phyloP scores from a whole-genome alignment of 2,797 vertebrate species.

The Pagetopsis macropterus region DNA sequence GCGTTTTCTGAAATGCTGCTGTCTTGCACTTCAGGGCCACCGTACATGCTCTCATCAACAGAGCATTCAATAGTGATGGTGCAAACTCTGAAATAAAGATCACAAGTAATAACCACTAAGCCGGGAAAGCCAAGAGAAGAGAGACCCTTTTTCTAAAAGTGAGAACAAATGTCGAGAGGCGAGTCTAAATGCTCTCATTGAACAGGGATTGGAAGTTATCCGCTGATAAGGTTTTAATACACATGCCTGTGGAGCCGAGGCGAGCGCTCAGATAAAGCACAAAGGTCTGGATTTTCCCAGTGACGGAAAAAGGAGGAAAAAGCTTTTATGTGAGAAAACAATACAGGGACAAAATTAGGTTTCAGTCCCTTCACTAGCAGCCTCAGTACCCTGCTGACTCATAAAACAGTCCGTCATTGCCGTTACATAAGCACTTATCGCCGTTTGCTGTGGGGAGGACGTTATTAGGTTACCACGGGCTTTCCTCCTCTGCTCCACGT shows the following conservation, averaged over 20 bases:
- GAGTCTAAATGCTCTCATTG: constrained; percentile 62
- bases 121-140: constrained; percentile 25
- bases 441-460: constrained; percentile 53
- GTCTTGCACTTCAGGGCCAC: too few relatives aligned
- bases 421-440: constrained; percentile 66
- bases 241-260: constrained; percentile 49
- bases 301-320: constrained; percentile 40
- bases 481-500: constrained; percentile 69
- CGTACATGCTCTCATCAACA: not conserved
- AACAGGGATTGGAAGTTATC: constrained; percentile 71
- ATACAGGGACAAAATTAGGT: constrained; percentile 47
- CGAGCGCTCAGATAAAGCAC: constrained; percentile 64
- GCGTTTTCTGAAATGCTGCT: too few relatives aligned
- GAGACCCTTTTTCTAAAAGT: constrained; percentile 37
- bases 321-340: constrained; percentile 61
- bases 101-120: constrained; percentile 40
- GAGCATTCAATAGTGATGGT: constrained; percentile 19
- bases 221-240: constrained; percentile 72
- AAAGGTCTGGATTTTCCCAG: constrained; percentile 69
- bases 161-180: constrained; percentile 68
- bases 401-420: constrained; percentile 46
- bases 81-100: constrained; percentile 50
- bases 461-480: constrained; percentile 72
- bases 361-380: constrained; percentile 49
- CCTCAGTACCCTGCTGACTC: constrained; percentile 54